Percentiles rank a stretch among this genome's conserved stretches.
phyloP scores from a whole-genome alignment of 2,113 vertebrate genomes.

The Sphaerodactylus townsendi region DNA sequence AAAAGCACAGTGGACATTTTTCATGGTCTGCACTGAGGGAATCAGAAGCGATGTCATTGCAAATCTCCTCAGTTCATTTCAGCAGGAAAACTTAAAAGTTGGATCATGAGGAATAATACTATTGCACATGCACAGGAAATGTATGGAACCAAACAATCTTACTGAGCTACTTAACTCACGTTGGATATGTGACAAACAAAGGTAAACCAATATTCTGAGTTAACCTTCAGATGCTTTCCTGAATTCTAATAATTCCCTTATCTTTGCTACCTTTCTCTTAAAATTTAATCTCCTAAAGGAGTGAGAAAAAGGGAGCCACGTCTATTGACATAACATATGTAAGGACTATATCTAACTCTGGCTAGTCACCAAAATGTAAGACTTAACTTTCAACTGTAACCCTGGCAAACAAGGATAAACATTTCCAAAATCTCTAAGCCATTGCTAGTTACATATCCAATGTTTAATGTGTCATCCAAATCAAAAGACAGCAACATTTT shows the following conservation, averaged over 20 bases:
- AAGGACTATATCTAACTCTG: slow-evolving; percentile 1
- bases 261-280: neutral
- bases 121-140: slow-evolving; percentile 24
- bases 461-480: neutral
- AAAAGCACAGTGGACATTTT: neutral
- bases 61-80: neutral
- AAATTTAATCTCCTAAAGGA: slow-evolving; percentile 8
- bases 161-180: slow-evolving; percentile 27
- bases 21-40: neutral
- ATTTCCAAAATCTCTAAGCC: neutral
- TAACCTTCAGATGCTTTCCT: neutral
- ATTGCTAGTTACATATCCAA: neutral
- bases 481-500: neutral
- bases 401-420: neutral
- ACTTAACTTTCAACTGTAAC: neutral
- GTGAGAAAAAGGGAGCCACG: neutral
- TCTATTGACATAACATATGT: neutral
- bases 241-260: slow-evolving; percentile 3
- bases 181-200: neutral
- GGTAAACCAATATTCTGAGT: neutral
- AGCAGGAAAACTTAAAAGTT: neutral
- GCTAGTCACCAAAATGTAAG: neutral
- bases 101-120: neutral
- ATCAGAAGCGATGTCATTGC: neutral
- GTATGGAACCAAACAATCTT: slow-evolving; percentile 21